A percentile compares a stretch with the other conserved stretches of the same genome.
Conservation (phyloP, 2,113 vertebrate genomes). For the Hydrolagus affinis region DNA sequence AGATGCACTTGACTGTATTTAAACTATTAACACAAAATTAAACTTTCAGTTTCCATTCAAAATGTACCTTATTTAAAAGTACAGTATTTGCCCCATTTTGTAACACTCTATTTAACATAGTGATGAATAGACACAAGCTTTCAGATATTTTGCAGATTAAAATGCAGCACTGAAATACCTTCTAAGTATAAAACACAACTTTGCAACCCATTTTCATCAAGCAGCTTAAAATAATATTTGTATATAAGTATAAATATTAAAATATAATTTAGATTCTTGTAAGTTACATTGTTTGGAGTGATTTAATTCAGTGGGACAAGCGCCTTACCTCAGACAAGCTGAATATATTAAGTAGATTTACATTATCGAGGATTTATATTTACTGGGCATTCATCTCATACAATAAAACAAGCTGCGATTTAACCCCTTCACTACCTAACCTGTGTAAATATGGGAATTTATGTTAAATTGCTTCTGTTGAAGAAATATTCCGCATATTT, state of each 20-base stretch:
- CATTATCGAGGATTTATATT: conserved; percentile 5
- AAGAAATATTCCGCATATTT: background rate
- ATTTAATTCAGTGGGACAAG: background rate
- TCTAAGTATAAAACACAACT: background rate
- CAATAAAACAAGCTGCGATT: background rate
- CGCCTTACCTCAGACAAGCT: background rate
- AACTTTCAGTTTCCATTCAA: too few relatives aligned
- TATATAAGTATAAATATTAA: background rate
- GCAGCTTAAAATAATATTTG: background rate
- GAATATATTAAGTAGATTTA: background rate
- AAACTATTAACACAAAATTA: background rate
- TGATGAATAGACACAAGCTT: background rate
- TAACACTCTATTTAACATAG: background rate
- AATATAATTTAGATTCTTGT: background rate
- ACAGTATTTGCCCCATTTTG: background rate
- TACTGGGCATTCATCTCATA: background rate
- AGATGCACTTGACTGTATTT: background rate
- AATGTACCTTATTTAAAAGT: background rate
- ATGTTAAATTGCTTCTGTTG: background rate
- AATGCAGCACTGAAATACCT: background rate
- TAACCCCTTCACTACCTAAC: background rate
- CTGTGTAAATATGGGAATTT: background rate
- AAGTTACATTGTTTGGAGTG: background rate
- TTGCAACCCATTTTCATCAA: background rate
- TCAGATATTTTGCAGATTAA: background rate